Conservation (phyloP, 2,113 vertebrate species). For the Esox niger region DNA sequence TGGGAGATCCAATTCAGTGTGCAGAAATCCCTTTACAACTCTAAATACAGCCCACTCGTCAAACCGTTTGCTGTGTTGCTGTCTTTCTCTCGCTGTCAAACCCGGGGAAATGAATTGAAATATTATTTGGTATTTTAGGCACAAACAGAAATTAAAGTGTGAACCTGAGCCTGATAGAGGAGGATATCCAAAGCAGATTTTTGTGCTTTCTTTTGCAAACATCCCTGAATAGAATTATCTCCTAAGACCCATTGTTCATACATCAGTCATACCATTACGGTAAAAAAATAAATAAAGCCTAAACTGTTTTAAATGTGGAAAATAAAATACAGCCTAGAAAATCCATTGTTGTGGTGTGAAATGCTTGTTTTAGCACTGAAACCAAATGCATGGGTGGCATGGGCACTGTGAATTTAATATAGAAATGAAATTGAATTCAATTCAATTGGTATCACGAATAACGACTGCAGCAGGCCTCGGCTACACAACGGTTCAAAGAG, state of each 20-base stretch:
- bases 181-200: conserved; percentile 34
- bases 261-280: background rate
- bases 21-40: conserved; percentile 44
- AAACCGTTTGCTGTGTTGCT: conserved; percentile 48
- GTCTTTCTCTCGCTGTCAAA: conserved; percentile 30
- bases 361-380: no score
- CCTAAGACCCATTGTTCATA: conserved; percentile 7
- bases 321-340: conserved; percentile 18
- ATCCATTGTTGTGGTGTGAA: background rate
- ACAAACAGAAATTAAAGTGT: conserved; percentile 33
- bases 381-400: no score
- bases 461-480: background rate
- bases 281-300: background rate
- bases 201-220: conserved; percentile 38
- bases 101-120: conserved; percentile 40
- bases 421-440: no score
- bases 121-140: conserved; percentile 67
- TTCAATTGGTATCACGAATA: background rate
- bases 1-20: conserved; percentile 44
- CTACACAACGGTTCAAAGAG: background rate
- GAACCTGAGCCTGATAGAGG: conserved; percentile 36
- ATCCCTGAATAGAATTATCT: conserved; percentile 24
- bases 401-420: no score
- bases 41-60: conserved; percentile 37
- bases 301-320: background rate